Conservation (phyloP, 2,888 invertebrate species). For the Theristus sp. region DNA sequence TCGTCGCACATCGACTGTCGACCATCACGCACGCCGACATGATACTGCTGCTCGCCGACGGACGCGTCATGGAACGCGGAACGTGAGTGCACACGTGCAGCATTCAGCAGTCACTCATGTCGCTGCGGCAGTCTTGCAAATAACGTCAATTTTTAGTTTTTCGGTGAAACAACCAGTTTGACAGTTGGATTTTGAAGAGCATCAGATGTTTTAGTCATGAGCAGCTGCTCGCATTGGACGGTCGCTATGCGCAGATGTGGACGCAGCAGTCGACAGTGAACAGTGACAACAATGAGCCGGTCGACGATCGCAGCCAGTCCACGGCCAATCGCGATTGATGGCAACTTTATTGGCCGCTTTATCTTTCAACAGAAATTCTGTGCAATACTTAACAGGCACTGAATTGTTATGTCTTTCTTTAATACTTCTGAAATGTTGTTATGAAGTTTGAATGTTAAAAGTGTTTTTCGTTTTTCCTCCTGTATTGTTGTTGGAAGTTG, state of each 20-base stretch:
- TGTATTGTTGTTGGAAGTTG: no score
- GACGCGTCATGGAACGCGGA: slow-evolving; percentile 74
- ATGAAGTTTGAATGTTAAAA: no score
- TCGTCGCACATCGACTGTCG: slow-evolving; percentile 75
- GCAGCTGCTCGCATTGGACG: slow-evolving; percentile 45
- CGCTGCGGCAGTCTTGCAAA: neutral
- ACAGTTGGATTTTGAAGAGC: no score
- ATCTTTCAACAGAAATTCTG: no score
- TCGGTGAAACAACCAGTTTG: neutral
- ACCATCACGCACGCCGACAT: slow-evolving; percentile 85
- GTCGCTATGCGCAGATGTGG: slow-evolving; percentile 78
- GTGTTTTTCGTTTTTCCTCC: no score
- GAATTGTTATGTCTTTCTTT: no score
- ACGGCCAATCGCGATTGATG: no score
- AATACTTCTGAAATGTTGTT: no score
- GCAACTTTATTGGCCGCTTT: no score
- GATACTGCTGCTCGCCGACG: slow-evolving; percentile 75
- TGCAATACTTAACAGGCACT: no score
- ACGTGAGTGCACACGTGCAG: slow-evolving; percentile 37
- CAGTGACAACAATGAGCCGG: neutral
- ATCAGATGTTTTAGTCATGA: slow-evolving; percentile 47
- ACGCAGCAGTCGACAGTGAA: slow-evolving; percentile 47
- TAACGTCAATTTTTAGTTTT: neutral
- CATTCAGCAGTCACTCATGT: neutral
- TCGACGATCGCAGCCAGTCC: no score